Evolutionary conservation across 2,797 vertebrate species (phyloP).

Genomic region (Pogonophryne albipinna): DNA sequence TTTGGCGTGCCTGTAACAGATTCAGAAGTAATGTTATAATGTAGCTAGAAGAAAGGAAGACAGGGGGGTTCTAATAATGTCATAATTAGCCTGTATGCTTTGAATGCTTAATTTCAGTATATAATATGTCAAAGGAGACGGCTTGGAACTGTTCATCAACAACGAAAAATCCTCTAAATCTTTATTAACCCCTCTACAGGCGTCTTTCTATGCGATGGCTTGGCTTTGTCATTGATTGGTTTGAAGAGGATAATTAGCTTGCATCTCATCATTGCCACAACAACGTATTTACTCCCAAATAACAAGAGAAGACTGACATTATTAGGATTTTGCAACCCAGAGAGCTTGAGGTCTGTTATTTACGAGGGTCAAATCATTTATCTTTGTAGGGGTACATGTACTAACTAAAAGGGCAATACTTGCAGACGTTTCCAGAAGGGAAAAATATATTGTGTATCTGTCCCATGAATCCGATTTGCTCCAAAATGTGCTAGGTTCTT

Average conservation of each 20-base stretch:
- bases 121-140: conserved; percentile 50
- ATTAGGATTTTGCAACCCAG: conserved; percentile 36
- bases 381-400: conserved; percentile 9
- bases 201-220: conserved; percentile 20
- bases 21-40: conserved; percentile 66
- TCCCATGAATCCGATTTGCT: no score
- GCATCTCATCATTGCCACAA: conserved; percentile 54
- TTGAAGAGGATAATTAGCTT: conserved; percentile 55
- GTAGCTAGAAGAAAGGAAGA: conserved; percentile 42
- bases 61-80: conserved; percentile 62
- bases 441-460: no score
- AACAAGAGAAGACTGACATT: conserved; percentile 40
- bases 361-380: conserved; percentile 14
- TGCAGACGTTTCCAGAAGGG: no score
- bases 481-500: no score
- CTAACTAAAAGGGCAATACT: background rate
- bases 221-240: conserved; percentile 57
- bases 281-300: conserved; percentile 46
- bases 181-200: background rate
- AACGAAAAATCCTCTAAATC: background rate
- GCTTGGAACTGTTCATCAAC: conserved; percentile 63
- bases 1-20: conserved; percentile 58
- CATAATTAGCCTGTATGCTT: conserved; percentile 71
- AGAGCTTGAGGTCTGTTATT: conserved; percentile 24
- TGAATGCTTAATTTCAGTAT: conserved; percentile 65